phyloP scores from a whole-genome alignment of 2,113 vertebrate species.

The Boulengeromyrus knoepffleri region DNA sequence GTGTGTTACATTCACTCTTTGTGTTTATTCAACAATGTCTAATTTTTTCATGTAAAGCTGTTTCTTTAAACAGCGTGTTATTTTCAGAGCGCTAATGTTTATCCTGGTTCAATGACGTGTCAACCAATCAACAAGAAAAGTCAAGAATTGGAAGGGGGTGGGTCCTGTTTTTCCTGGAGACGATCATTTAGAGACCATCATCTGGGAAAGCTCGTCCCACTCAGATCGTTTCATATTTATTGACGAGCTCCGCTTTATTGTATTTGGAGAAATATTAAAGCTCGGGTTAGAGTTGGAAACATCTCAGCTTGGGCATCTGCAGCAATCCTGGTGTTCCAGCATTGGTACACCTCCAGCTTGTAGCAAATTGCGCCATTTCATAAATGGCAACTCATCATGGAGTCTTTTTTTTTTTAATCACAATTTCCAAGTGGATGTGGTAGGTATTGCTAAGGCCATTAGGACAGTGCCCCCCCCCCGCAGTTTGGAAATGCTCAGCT shows the following conservation, averaged over 20 bases:
- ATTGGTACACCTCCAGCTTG: slow-evolving; percentile 17
- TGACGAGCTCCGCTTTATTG: not conserved
- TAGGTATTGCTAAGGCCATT: not conserved
- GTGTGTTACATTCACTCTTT: not conserved
- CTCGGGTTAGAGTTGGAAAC: not conserved
- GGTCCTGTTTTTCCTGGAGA: not conserved
- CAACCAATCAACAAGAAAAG: slow-evolving; percentile 9
- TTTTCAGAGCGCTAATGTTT: not conserved
- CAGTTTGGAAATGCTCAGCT: not conserved
- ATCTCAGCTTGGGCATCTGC: not conserved
- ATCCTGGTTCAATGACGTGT: not conserved
- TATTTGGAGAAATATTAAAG: slow-evolving; percentile 8
- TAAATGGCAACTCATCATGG: slow-evolving; percentile 15
- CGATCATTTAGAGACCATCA: not conserved
- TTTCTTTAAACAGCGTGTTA: not conserved
- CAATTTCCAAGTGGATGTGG: not conserved
- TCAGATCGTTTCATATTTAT: not conserved
- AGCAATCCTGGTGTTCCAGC: not conserved
- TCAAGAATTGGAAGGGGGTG: not conserved
- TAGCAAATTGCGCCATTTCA: slow-evolving; percentile 12
- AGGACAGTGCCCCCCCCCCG: slow-evolving; percentile 14
- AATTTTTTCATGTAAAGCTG: not conserved
- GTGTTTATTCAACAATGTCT: not conserved
- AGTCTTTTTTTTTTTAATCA: not conserved
- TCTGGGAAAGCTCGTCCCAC: not conserved